phyloP scores from a whole-genome alignment of 1,140 invertebrate species.

The Druon quercuslanigerum region DNA sequence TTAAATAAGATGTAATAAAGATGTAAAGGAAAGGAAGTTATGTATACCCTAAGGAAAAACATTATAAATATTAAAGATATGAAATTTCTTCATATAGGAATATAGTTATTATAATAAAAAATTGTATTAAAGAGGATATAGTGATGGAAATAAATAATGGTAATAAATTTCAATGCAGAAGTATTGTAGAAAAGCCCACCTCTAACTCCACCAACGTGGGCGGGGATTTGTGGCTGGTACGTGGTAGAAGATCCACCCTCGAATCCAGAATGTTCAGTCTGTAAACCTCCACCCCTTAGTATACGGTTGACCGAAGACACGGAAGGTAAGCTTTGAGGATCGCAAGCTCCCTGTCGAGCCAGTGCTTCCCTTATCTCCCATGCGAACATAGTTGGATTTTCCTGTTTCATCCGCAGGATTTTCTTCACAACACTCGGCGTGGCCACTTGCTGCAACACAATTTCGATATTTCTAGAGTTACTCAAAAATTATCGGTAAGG shows the following conservation, averaged over 20 bases:
- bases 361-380: conserved; percentile 95
- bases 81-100: too few species aligned
- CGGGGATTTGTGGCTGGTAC: conserved; percentile 55
- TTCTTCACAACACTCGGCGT: conserved; percentile 94
- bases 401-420: conserved; percentile 92
- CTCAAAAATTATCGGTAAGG: too few species aligned
- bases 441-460: conserved; percentile 88
- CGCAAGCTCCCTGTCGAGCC: conserved; percentile 88
- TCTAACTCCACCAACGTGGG: conserved; percentile 56
- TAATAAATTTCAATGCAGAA: neutral
- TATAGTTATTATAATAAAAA: too few species aligned
- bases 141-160: too few species aligned
- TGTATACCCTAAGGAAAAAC: too few species aligned
- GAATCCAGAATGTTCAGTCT: conserved; percentile 66
- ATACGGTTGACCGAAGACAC: conserved; percentile 97
- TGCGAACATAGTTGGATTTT: conserved; percentile 94
- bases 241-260: conserved; percentile 60
- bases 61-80: too few species aligned
- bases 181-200: conserved; percentile 48
- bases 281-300: conserved; percentile 86
- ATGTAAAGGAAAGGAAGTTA: too few species aligned
- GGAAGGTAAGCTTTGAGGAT: conserved; percentile 90
- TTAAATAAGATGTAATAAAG: too few species aligned
- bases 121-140: too few species aligned
- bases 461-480: too few species aligned